Evolutionary conservation across 2,888 invertebrate genomes (phyloP).

Genomic region (Stictocephala bisonia): DNA sequence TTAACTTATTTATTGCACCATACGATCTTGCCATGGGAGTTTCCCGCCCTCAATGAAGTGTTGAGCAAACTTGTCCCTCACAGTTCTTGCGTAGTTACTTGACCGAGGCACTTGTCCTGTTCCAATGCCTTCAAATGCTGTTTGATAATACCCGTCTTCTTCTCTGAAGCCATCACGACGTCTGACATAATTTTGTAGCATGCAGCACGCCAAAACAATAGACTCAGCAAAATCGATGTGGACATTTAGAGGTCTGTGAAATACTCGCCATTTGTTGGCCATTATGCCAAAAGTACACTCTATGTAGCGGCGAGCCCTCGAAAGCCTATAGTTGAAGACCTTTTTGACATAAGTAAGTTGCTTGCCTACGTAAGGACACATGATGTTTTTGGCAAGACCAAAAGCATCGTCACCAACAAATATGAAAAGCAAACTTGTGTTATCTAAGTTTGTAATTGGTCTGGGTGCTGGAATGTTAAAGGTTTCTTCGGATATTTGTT

Average conservation of each 20-base stretch:
- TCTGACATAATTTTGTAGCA: conserved; percentile 19
- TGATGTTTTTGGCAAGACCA: conserved; percentile 11
- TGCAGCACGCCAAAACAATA: conserved; percentile 5
- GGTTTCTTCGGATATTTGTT: background rate
- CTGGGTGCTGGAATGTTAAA: conserved; percentile 3
- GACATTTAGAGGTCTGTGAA: conserved; percentile 13
- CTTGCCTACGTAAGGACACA: conserved; percentile 28
- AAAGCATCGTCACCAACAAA: conserved; percentile 19
- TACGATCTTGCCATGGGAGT: conserved; percentile 14
- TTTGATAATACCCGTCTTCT: conserved; percentile 3
- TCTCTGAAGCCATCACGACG: conserved; percentile 4
- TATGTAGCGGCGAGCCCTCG: conserved; percentile 31
- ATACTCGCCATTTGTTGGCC: conserved; percentile 19
- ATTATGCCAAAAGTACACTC: conserved; percentile 29
- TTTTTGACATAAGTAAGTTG: background rate
- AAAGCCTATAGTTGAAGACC: conserved; percentile 17
- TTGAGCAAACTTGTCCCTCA: conserved; percentile 19
- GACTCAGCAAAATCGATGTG: background rate
- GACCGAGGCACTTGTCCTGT: conserved; percentile 10
- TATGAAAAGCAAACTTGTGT: background rate
- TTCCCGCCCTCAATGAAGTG: conserved; percentile 1
- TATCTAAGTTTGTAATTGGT: conserved; percentile 8
- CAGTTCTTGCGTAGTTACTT: background rate
- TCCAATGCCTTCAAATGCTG: conserved; percentile 17
- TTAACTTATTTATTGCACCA: too few relatives aligned